These are phyloP conservation scores for Peromyscus leucopus DNA, from an alignment of 2,113 vertebrate species.

Conservation along the genomic window DNA sequence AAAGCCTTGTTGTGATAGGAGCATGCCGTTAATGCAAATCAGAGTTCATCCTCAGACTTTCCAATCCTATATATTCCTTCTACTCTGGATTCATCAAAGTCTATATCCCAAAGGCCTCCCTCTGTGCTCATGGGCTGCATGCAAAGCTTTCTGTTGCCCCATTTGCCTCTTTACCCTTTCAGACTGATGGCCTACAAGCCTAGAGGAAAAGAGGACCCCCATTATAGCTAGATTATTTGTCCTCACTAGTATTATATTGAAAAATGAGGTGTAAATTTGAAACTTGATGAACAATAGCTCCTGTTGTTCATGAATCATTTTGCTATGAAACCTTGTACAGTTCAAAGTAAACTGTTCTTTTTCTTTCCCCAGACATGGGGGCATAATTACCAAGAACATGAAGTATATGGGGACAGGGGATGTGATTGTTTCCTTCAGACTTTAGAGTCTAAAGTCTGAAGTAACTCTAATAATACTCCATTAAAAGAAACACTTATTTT, in stretches of 20 bases:
- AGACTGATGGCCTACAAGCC: fast-evolving
- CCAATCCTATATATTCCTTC: background rate
- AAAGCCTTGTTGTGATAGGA: background rate
- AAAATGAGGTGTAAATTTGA: slow-evolving; percentile 36
- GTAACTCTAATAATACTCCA: background rate
- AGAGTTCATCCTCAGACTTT: background rate
- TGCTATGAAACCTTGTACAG: background rate
- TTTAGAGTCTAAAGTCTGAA: too few relatives aligned
- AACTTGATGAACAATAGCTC: background rate
- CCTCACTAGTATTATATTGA: slow-evolving; percentile 28
- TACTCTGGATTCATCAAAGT: background rate
- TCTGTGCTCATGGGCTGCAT: background rate
- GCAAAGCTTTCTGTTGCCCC: background rate
- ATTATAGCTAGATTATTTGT: background rate
- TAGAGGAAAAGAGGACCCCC: background rate
- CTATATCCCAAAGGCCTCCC: background rate
- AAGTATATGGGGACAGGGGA: background rate
- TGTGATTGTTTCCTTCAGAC: background rate
- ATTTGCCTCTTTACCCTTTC: background rate
- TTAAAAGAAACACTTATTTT: background rate
- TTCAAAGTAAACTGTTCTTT: background rate
- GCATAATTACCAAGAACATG: background rate
- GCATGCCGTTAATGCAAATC: background rate
- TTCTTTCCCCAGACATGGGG: too few relatives aligned
- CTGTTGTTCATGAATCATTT: background rate